Conservation (phyloP, 2,888 invertebrate genomes). For the Epinotia ramella region DNA sequence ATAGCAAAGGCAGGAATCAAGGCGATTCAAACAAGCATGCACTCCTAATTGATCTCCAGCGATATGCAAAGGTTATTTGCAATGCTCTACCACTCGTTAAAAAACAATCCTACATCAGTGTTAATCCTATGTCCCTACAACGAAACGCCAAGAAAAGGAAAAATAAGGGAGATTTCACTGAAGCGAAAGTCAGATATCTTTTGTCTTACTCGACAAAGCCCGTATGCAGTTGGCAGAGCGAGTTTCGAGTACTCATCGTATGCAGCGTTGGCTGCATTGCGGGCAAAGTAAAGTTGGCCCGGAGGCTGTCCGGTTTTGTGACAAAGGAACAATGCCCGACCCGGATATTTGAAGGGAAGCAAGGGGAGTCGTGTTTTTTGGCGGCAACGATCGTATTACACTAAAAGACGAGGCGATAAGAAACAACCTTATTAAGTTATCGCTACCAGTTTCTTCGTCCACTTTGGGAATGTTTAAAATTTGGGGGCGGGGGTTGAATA, state of each 20-base stretch:
- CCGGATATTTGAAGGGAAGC: constrained; percentile 76
- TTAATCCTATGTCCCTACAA: constrained; percentile 38
- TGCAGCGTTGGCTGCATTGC: constrained; percentile 48
- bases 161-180: constrained; percentile 45
- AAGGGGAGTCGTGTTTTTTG: constrained; percentile 66
- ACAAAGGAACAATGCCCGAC: constrained; percentile 79
- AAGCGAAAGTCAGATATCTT: constrained; percentile 45
- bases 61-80: background rate
- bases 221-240: constrained; percentile 32
- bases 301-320: constrained; percentile 65
- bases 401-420: constrained; percentile 37
- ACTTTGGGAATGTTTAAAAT: background rate
- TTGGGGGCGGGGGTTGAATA: background rate
- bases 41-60: background rate
- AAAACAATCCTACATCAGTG: constrained; percentile 12
- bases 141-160: constrained; percentile 41
- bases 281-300: constrained; percentile 66
- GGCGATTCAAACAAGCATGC: background rate
- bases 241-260: constrained; percentile 19
- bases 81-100: background rate
- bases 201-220: constrained; percentile 44
- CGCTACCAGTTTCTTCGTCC: background rate
- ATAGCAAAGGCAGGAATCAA: background rate
- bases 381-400: constrained; percentile 50
- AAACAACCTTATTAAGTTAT: constrained; percentile 31